Base-by-base conservation (phyloP, 2,113 vertebrate genomes). In the Scatophagus argus region DNA sequence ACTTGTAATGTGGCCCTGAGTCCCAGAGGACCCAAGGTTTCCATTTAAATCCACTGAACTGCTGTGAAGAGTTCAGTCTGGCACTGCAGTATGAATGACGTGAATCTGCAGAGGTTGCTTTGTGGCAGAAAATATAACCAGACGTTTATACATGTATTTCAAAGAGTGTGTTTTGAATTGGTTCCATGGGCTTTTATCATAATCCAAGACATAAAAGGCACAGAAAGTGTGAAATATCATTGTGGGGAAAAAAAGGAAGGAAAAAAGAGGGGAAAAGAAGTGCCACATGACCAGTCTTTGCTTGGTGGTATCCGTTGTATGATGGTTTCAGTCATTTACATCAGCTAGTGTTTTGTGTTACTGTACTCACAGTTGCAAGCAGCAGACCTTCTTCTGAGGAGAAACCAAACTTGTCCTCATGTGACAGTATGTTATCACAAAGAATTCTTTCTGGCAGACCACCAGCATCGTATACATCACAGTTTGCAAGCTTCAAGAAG, bases 401-500 rank as follows among this genome's bases (percentile, higher is more conserved):
- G 21, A 44, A 77, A 71, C 21, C 38, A 79, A 81, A 66, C 67
- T 59, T 23, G 64, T 74, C 56, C 39, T 49, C 32, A 58, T 16
- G 16, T 52, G 54, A 44, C 70, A 31, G 19, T 58, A 47, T 49
- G 63, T 49, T 47, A 13, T 23, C 39, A 32, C 25, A 54, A 36
- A 73, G 58, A 56, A 58, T 39, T 39, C 38, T 72, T 76, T 56
- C 38, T 55, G 21, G 19, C 69, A 84, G 31, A 36, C 39, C 21
- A 62, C 10, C 62, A 86, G 61, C 69, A 69, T 66, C 41, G 39
- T 74, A 81, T 84, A 75, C 34, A 72, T 76, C 77, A 73, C 60
- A 90, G 77, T n/a, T n/a, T n/a, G n/a, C n/a, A n/a, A n/a, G n/a
- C n/a, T n/a, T n/a, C n/a, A 89, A 86, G 84, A 52, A 39, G 54